Percentiles rank a stretch among this genome's conserved stretches.
These are phyloP conservation scores for Drosophila robusta DNA, from an alignment of 2,888 invertebrate genomes.

Conservation along the genomic window DNA sequence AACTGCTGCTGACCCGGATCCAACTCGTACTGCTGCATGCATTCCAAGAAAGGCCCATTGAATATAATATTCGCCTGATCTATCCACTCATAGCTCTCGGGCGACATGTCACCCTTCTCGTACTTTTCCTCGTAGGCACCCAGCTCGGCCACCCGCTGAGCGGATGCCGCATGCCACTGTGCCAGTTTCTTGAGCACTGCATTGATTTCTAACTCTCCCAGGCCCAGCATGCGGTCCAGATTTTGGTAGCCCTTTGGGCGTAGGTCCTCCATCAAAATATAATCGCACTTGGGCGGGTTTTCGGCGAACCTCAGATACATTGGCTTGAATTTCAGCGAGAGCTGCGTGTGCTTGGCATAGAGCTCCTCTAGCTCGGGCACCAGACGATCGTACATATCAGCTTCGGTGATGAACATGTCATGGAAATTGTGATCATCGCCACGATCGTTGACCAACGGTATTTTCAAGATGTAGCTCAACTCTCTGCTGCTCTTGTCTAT, in stretches of 20 bases:
- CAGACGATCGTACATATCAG: conserved; percentile 72
- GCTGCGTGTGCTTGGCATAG: conserved; percentile 48
- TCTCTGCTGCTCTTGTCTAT: conserved; percentile 43
- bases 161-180: conserved; percentile 81
- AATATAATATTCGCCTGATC: conserved; percentile 53
- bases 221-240: conserved; percentile 66
- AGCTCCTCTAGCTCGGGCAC: conserved; percentile 74
- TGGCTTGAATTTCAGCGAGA: conserved; percentile 66
- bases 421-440: conserved; percentile 64
- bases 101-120: conserved; percentile 47
- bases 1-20: conserved; percentile 56
- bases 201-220: conserved; percentile 69
- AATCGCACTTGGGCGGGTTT: conserved; percentile 53
- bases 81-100: conserved; percentile 43
- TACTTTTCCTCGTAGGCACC: conserved; percentile 62
- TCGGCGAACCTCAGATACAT: conserved; percentile 54
- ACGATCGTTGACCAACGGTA: conserved; percentile 62
- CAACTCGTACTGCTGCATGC: conserved; percentile 54
- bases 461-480: conserved; percentile 71
- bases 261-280: conserved; percentile 79
- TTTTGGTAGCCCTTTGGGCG: conserved; percentile 63
- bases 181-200: conserved; percentile 75
- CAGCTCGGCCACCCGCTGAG: conserved; percentile 53
- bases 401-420: conserved; percentile 57
- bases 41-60: conserved; percentile 53